Conservation (phyloP, 92 coral and sea anemone genomes). For the Ricordea florida region DNA sequence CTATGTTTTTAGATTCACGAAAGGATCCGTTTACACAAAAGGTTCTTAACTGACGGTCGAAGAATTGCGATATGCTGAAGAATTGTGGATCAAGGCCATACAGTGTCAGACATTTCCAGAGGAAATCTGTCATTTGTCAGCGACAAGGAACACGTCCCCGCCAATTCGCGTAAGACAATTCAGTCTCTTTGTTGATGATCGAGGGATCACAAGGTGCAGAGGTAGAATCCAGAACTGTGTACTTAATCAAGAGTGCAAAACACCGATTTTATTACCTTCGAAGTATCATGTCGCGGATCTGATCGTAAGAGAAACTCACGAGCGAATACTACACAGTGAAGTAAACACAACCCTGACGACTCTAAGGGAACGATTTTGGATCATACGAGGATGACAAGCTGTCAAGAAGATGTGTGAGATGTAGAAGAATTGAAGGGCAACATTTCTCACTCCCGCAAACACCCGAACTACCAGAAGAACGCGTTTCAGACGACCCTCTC, state of each 20-base stretch:
- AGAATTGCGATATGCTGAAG: slow-evolving; percentile 45
- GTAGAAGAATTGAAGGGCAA: too few relatives aligned
- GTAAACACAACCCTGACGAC: slow-evolving; percentile 21
- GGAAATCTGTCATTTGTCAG: slow-evolving; percentile 30
- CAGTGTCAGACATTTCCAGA: slow-evolving; percentile 40
- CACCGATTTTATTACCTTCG: slow-evolving; percentile 35
- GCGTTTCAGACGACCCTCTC: too few relatives aligned
- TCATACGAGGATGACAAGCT: too few relatives aligned
- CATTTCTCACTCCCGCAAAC: too few relatives aligned
- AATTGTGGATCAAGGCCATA: slow-evolving; percentile 67
- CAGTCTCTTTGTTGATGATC: slow-evolving; percentile 17
- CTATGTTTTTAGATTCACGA: slow-evolving; percentile 31
- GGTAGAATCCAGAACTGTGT: slow-evolving; percentile 47
- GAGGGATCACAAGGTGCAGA: slow-evolving; percentile 32
- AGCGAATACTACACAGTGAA: slow-evolving; percentile 26
- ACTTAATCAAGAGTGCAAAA: slow-evolving; percentile 39
- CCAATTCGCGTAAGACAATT: slow-evolving; percentile 34
- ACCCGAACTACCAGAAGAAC: too few relatives aligned
- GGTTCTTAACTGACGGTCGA: slow-evolving; percentile 32
- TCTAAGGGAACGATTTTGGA: slow-evolving; percentile 26
- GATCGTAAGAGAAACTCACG: slow-evolving; percentile 17
- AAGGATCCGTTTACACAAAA: background rate
- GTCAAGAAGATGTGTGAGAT: too few relatives aligned
- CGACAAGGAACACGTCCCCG: background rate
- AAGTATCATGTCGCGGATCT: slow-evolving; percentile 27